Base-by-base conservation (phyloP, 1,140 invertebrate species). In the Lasaia peninsularis region DNA sequence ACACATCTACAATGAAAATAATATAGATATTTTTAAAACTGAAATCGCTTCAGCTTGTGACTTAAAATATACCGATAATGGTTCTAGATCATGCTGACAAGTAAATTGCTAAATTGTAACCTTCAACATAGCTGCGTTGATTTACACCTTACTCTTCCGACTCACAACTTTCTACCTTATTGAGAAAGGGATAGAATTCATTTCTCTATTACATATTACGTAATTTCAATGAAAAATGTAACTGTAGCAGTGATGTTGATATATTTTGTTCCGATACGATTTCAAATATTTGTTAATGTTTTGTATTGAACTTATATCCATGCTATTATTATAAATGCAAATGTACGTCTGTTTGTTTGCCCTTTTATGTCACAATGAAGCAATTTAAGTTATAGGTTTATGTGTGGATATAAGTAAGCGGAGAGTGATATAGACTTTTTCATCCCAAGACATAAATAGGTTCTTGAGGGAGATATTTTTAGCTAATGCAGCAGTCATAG, bases 181-280 rank as follows among this genome's bases (percentile, higher is more conserved):
- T 8, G n/a, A 18, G n/a, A 52, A 24, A 6, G 11, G 10, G 12
- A 57, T 69, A 71, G 56, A 65, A 59, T 52, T n/a, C 12, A 57
- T 31, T 62, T 66, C 54, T n/a, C 7, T 7, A 3, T 55, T 10
- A 20, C 11, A 2, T 4, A 37, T 21, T 2, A 9, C 11, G 60
- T 68, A 70, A 78, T 77, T 75, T 73, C 48, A 66, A 69, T 60
- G 58, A 78, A 75, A 77, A 75, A 67, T 74, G 72, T 74, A 80
- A 73, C 73, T 70, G 65, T 68, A 60, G 52, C 62, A 67, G 33
- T 71, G 70, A 75, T 67, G 73, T 71, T 79, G 73, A 79, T 76
- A 74, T 72, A 78, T 78, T 69, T 71, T 32, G 48, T 51, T 35
- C 48, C 52, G 50, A 60, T 60, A 60, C 52, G 56, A 60, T 55